Percentiles rank a stretch among this genome's conserved stretches.
These are phyloP conservation scores for Criorhina ranunculi DNA, from an alignment of 2,888 invertebrate genomes.

Conservation along the genomic window DNA sequence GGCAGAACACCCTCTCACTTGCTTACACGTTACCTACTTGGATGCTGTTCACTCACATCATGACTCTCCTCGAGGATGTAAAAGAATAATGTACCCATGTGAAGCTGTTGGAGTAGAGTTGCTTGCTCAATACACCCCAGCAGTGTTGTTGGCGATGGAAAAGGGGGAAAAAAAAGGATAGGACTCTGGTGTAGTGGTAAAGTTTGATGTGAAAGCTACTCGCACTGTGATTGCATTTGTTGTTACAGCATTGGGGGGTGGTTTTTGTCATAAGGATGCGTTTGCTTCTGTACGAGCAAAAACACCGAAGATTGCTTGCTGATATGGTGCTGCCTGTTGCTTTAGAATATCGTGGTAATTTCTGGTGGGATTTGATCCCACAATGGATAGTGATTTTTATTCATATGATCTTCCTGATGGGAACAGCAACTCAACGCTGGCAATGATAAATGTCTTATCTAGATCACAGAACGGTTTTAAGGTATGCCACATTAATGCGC, in stretches of 20 bases:
- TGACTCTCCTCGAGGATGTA: constrained; percentile 15
- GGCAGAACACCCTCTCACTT: constrained; percentile 40
- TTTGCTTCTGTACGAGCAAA: no score
- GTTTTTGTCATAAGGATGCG: no score
- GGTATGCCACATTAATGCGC: no score
- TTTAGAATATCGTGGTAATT: no score
- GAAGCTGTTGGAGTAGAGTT: background rate
- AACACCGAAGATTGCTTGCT: no score
- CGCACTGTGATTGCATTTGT: background rate
- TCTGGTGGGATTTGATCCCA: no score
- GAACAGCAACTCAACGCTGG: no score
- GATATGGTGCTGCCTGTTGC: no score
- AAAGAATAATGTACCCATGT: constrained; percentile 19
- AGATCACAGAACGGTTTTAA: no score
- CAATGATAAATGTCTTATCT: no score
- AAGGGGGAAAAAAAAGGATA: background rate
- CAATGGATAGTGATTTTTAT: no score
- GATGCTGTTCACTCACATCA: constrained; percentile 21
- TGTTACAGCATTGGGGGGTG: background rate
- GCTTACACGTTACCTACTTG: constrained; percentile 8
- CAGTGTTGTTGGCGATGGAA: background rate
- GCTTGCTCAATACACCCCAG: background rate
- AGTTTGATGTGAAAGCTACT: background rate
- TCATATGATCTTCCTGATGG: no score
- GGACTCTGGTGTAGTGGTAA: background rate